Percentiles rank a stretch among this genome's conserved stretches.
phyloP scores from a whole-genome alignment of 1,140 invertebrate genomes.

The Trissolcus basalis region DNA sequence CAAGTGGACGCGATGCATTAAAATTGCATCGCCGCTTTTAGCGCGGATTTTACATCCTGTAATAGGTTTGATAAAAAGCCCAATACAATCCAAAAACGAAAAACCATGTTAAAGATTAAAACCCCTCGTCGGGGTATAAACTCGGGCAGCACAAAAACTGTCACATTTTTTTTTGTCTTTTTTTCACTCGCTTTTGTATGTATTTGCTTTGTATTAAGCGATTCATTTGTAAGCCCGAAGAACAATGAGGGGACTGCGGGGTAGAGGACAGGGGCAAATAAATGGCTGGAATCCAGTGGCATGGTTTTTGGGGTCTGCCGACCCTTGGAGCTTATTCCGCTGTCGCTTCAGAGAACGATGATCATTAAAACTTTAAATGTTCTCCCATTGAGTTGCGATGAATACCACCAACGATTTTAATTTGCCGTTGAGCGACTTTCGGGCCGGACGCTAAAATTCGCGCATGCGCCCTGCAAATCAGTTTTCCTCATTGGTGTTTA shows the following conservation, averaged over 20 bases:
- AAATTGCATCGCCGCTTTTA: conserved; percentile 24
- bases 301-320: conserved; percentile 44
- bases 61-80: conserved; percentile 38
- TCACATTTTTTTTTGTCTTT: background rate
- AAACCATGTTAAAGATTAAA: conserved; percentile 43
- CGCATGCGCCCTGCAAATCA: conserved; percentile 33
- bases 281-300: conserved; percentile 29
- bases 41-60: conserved; percentile 35
- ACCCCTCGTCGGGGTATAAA: conserved; percentile 27
- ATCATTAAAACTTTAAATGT: conserved; percentile 74
- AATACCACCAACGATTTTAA: conserved; percentile 65
- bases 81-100: conserved; percentile 35
- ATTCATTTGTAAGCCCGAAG: conserved; percentile 12
- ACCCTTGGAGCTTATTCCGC: conserved; percentile 65
- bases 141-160: conserved; percentile 3
- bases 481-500: conserved; percentile 23
- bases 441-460: conserved; percentile 21
- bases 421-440: conserved; percentile 57
- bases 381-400: conserved; percentile 63
- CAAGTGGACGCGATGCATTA: conserved; percentile 27
- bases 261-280: conserved; percentile 6
- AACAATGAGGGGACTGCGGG: conserved; percentile 15
- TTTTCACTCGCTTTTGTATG: background rate
- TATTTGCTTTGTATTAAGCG: conserved; percentile 33
- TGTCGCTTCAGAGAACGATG: conserved; percentile 64